phyloP scores from a whole-genome alignment of 2,113 vertebrate species.

The Nothoprocta pentlandii region DNA sequence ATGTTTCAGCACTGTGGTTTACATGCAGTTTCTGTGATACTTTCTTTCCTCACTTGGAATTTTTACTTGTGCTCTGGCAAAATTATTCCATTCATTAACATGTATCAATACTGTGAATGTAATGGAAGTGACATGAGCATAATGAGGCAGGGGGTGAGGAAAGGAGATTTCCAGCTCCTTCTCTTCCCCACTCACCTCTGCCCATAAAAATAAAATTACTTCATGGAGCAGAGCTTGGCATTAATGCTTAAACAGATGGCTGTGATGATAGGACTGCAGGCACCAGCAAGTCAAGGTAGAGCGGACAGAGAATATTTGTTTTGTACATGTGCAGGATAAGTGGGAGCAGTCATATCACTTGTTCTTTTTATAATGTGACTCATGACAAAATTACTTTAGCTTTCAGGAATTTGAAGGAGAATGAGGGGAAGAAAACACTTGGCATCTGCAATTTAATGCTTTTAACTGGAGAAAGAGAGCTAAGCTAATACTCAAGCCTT shows the following conservation, averaged over 20 bases:
- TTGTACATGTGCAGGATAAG: slow-evolving; percentile 70
- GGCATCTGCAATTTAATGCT: slow-evolving; percentile 81
- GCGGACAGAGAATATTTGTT: slow-evolving; percentile 67
- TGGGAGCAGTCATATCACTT: slow-evolving; percentile 77
- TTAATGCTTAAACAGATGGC: slow-evolving; percentile 57
- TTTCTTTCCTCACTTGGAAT: not conserved
- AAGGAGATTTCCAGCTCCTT: not conserved
- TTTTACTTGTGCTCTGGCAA: not conserved
- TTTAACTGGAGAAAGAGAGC: slow-evolving; percentile 77
- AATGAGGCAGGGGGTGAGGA: not conserved
- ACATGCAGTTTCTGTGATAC: not conserved
- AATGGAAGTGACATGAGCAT: not conserved
- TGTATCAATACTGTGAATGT: not conserved
- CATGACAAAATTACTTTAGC: slow-evolving; percentile 80
- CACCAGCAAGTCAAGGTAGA: slow-evolving; percentile 66
- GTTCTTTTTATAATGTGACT: slow-evolving; percentile 83
- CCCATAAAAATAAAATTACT: not conserved
- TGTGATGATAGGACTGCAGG: slow-evolving; percentile 54
- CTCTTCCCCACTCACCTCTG: no score
- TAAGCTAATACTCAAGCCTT: slow-evolving; percentile 75
- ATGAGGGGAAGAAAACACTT: slow-evolving; percentile 65
- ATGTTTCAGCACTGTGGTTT: not conserved
- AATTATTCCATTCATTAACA: not conserved
- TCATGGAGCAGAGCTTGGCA: slow-evolving; percentile 43
- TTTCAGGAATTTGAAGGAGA: slow-evolving; percentile 79